Evolutionary conservation across 2,888 invertebrate species (phyloP).

Genomic region (Aricia artaxerxes): DNA sequence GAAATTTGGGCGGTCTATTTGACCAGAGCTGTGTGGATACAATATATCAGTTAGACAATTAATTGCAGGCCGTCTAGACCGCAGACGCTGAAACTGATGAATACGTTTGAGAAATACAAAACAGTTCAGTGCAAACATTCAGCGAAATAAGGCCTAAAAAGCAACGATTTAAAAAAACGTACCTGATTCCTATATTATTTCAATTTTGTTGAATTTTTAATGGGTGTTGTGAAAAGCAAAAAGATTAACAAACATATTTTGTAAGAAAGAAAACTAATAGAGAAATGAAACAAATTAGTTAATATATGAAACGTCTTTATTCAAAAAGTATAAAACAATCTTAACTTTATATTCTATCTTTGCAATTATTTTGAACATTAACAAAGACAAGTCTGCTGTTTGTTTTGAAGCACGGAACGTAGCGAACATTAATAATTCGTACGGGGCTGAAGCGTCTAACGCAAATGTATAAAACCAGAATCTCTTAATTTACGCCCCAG

Average conservation of each 20-base stretch:
- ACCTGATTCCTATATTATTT: not conserved
- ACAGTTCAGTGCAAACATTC: not conserved
- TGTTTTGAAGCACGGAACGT: slow-evolving; percentile 17
- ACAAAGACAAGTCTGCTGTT: not conserved
- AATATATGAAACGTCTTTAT: not conserved
- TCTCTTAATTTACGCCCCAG: slow-evolving; percentile 80
- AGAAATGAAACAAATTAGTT: not conserved
- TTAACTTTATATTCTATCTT: not conserved
- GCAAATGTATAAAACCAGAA: slow-evolving; percentile 74
- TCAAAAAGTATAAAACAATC: not conserved
- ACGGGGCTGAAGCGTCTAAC: slow-evolving; percentile 54
- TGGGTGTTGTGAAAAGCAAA: not conserved
- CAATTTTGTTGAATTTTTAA: no score
- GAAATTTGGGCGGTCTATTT: slow-evolving; percentile 2
- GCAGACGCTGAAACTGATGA: slow-evolving; percentile 40
- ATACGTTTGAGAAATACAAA: slow-evolving; percentile 34
- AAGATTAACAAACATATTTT: not conserved
- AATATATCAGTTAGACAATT: slow-evolving; percentile 41
- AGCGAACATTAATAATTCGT: slow-evolving; percentile 37
- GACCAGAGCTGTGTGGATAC: slow-evolving; percentile 17
- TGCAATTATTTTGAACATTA: not conserved
- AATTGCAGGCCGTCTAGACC: slow-evolving; percentile 41
- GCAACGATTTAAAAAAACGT: not conserved
- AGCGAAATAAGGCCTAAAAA: not conserved
- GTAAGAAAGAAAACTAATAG: not conserved